A percentile compares a stretch with the other conserved stretches of the same genome.
Conservation (phyloP, 2,888 invertebrate genomes). For the Prosopocoilus inquinatus region DNA sequence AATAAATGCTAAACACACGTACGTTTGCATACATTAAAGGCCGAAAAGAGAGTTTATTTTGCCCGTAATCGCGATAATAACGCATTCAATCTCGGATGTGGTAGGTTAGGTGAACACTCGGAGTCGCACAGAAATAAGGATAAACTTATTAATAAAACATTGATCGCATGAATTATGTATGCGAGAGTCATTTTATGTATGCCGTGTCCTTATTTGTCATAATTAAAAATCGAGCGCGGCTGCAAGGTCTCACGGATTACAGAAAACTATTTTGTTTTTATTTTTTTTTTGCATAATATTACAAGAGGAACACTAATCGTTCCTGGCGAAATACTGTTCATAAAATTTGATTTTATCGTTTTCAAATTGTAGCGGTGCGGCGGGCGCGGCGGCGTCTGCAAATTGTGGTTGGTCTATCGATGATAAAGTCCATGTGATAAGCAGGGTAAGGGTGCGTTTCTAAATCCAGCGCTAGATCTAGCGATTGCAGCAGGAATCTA, state of each 20-base stretch:
- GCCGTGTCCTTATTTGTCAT: conserved; percentile 13
- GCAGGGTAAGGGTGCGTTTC: too few species aligned
- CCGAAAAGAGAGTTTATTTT: neutral
- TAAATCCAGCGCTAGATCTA: too few species aligned
- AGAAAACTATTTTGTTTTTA: too few species aligned
- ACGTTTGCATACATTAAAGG: neutral
- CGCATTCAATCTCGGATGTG: conserved; percentile 9
- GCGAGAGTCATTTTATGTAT: conserved; percentile 12
- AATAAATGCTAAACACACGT: neutral
- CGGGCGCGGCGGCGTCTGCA: too few species aligned
- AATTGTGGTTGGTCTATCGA: too few species aligned
- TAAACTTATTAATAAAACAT: conserved; percentile 28
- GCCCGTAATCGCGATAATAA: conserved; percentile 3
- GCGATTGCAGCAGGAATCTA: too few species aligned
- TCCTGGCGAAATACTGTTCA: too few species aligned
- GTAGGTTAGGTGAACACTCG: conserved; percentile 2
- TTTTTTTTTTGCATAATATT: too few species aligned
- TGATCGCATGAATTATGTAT: conserved; percentile 27
- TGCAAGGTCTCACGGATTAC: conserved; percentile 3
- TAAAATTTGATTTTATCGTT: too few species aligned
- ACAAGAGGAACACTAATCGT: too few species aligned
- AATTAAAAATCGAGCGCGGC: conserved; percentile 11
- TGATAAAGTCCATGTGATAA: too few species aligned
- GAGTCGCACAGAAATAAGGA: conserved; percentile 7
- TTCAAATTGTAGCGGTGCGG: too few species aligned